Base-by-base conservation (phyloP, 53 echinoderm and acorn worm species). In the Holothuria leucospilota region DNA sequence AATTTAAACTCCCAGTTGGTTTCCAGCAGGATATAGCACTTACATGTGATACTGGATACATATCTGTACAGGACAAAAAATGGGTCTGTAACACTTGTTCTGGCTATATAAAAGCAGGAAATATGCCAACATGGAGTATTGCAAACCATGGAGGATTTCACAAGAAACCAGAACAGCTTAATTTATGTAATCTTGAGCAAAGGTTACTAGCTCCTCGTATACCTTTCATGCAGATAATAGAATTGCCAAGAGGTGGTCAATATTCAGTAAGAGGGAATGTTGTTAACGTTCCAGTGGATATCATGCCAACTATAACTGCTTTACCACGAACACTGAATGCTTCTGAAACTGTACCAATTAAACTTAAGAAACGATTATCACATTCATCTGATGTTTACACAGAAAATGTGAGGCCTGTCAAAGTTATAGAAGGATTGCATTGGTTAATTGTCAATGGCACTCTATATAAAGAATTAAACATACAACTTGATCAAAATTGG, bases 171-270 rank as follows among this genome's bases (percentile, higher is more conserved):
- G 26, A 59, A 39, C 69, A 84, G 62, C 64, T 89, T 23, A 28
- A 89, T 8, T 20, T 84, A 4, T 38, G 56, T 46, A 28, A 40
- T 20, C 68, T 90, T 25, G 90, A 78, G 64, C 77, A 90, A 66
- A 40, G 90, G n/a, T 29, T 85, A 8, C 21, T 90, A 27, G 73
- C 79, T 41, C 85, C 77, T 13, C 49, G 85, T 23, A 90, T 85
- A 49, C 78, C 90, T 42, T 90, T 85, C 39, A 85, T 90, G 90
- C 85, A 90, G 59, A 71, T 90, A 49, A 40, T 67, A 62, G 77
- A 90, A 77, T 29, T 90, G 23, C 85, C 88, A 20, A 90, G 77
- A 65, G 90, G 79, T 27, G 39, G 90, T 28, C 88, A 88, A 53
- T 58, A 46, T 52, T 69, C 51, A 21, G 51, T 88, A 13, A 88